Evolutionary conservation across 2,113 vertebrate species (phyloP).

Genomic region (Sigmodon hispidus): DNA sequence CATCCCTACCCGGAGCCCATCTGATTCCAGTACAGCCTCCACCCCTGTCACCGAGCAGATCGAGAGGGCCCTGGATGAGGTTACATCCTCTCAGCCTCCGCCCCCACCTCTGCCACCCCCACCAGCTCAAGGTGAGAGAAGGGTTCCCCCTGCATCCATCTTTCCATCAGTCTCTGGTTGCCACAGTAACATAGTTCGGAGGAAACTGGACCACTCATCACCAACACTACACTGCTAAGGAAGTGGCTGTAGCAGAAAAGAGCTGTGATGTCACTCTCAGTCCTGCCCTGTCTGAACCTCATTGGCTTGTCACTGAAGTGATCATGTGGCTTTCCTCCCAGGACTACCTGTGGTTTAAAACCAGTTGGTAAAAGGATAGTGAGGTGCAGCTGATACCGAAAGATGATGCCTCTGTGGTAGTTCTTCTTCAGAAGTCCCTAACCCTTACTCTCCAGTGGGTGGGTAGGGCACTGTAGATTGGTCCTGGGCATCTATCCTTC

Average conservation of each 20-base stretch:
- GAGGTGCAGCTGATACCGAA: background rate
- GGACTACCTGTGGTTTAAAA: background rate
- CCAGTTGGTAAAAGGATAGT: background rate
- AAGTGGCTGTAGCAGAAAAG: background rate
- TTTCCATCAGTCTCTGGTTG: background rate
- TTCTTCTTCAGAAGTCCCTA: background rate
- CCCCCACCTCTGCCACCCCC: slow-evolving; percentile 81
- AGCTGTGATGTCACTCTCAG: background rate
- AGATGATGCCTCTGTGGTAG: background rate
- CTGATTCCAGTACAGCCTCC: slow-evolving; percentile 84
- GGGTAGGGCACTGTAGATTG: background rate
- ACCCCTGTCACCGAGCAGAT: slow-evolving; percentile 81
- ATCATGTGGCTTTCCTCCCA: background rate
- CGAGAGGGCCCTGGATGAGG: slow-evolving; percentile 74
- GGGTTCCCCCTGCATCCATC: too few relatives aligned
- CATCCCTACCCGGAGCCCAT: slow-evolving; percentile 85
- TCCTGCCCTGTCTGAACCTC: background rate
- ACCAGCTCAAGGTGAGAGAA: slow-evolving; percentile 70
- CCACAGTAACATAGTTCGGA: background rate
- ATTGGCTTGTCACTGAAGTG: background rate
- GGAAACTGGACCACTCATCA: background rate
- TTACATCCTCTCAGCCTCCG: slow-evolving; percentile 78
- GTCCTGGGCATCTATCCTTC: background rate
- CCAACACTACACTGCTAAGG: background rate
- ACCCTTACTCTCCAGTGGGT: background rate